These are phyloP conservation scores for Drosophila nannoptera DNA, from an alignment of 1,140 invertebrate species.

Conservation along the genomic window DNA sequence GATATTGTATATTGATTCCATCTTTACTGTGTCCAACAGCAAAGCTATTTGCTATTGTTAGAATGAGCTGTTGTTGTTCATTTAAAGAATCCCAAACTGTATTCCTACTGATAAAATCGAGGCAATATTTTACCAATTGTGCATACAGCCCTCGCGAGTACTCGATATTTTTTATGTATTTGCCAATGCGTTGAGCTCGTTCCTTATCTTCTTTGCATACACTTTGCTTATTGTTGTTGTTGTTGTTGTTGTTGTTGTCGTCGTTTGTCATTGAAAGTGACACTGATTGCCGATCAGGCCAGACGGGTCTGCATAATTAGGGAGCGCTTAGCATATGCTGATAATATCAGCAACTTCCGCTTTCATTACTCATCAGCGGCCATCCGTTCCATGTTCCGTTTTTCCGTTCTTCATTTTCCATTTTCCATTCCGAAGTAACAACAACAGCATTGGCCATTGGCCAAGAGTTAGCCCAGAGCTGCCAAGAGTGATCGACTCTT, in stretches of 20 bases:
- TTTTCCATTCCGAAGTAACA: background rate
- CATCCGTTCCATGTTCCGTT: conserved; percentile 19
- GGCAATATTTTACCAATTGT: background rate
- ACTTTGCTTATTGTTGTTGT: conserved; percentile 5
- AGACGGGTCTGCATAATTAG: conserved; percentile 52
- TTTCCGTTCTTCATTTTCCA: conserved; percentile 35
- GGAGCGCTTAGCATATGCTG: conserved; percentile 38
- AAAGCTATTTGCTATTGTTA: too few relatives aligned
- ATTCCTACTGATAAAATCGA: background rate
- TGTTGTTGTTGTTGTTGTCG: conserved; percentile 15
- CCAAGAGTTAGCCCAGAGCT: conserved; percentile 19
- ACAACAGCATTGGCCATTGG: conserved; percentile 14
- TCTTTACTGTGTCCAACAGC: too few relatives aligned
- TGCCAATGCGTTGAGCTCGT: conserved; percentile 14
- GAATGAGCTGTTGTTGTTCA: too few relatives aligned
- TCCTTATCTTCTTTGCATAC: conserved; percentile 28
- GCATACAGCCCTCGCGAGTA: conserved; percentile 22
- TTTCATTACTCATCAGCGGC: conserved; percentile 34
- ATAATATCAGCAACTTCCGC: conserved; percentile 38
- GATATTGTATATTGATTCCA: too few relatives aligned
- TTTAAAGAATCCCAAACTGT: too few relatives aligned
- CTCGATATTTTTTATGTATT: conserved; percentile 33
- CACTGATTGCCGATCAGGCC: conserved; percentile 44
- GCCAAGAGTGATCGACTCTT: conserved; percentile 33
- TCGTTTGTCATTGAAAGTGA: conserved; percentile 49